phyloP scores from a whole-genome alignment of 30 jellyfish, hydroid and myxozoan genomes.

The Aurelia aurita complex sp. Pacific region DNA sequence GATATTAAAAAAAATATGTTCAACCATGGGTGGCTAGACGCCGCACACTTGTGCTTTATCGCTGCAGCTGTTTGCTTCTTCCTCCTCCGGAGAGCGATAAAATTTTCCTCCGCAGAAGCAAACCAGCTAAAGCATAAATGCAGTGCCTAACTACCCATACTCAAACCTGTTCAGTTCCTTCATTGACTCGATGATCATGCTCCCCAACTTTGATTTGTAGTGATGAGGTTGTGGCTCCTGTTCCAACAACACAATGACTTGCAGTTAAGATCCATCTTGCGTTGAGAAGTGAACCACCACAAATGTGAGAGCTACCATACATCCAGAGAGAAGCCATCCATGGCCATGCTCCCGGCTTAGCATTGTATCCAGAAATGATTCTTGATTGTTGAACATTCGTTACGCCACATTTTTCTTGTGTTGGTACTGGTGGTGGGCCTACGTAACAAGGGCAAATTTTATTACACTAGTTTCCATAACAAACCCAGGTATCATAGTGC shows the following conservation, averaged over 20 bases:
- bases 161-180: constrained; percentile 55
- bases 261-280: constrained; percentile 86
- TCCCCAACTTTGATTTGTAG: constrained; percentile 75
- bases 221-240: constrained; percentile 30
- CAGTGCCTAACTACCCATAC: too few relatives aligned
- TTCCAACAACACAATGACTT: constrained; percentile 76
- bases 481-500: too few relatives aligned
- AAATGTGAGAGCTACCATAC: constrained; percentile 51
- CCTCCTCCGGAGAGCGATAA: too few relatives aligned
- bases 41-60: too few relatives aligned
- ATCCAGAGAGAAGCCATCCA: constrained; percentile 89
- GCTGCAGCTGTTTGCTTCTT: too few relatives aligned
- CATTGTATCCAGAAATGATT: constrained; percentile 63
- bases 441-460: too few relatives aligned
- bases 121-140: too few relatives aligned
- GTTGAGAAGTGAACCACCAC: constrained; percentile 80
- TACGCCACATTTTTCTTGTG: constrained; percentile 59
- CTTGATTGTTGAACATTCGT: constrained; percentile 67
- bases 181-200: constrained; percentile 63
- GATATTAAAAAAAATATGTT: too few relatives aligned
- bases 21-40: too few relatives aligned
- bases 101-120: too few relatives aligned
- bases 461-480: too few relatives aligned
- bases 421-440: constrained; percentile 41
- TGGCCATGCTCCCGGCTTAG: constrained; percentile 95